Percentiles rank a stretch among this genome's conserved stretches.
Conservation (phyloP, 2,113 vertebrate species). For the Grallaria varia region DNA sequence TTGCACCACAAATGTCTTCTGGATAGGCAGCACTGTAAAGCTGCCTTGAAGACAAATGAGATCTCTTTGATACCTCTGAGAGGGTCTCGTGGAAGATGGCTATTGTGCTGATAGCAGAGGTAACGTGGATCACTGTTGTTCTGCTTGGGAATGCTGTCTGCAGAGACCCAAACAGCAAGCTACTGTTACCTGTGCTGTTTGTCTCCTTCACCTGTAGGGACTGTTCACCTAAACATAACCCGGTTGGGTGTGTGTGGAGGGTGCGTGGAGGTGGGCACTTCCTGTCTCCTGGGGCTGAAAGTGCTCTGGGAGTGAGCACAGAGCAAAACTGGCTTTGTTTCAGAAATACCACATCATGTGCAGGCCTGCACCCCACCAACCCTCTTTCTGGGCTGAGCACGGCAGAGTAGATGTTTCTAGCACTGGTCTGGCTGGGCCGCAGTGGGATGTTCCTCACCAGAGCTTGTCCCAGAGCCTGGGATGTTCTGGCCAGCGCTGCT, state of each 20-base stretch:
- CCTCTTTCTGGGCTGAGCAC: not conserved
- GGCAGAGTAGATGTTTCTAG: not conserved
- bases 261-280: not conserved
- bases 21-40: not conserved
- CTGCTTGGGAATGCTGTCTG: not conserved
- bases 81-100: not conserved
- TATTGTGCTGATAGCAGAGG: not conserved
- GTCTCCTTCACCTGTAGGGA: not conserved
- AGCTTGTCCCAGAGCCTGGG: not conserved
- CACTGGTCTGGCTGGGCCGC: not conserved
- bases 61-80: not conserved
- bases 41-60: not conserved
- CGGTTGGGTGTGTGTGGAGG: too few relatives aligned
- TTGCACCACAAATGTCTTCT: not conserved
- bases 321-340: not conserved
- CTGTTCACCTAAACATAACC: not conserved
- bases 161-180: not conserved
- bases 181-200: not conserved
- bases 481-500: not conserved
- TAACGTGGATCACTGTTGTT: not conserved
- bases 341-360: not conserved
- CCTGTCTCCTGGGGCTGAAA: not conserved
- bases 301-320: not conserved
- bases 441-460: fast-evolving
- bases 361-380: not conserved